Base-by-base conservation (phyloP, 2,888 invertebrate genomes). In the Pyrgus malvae region DNA sequence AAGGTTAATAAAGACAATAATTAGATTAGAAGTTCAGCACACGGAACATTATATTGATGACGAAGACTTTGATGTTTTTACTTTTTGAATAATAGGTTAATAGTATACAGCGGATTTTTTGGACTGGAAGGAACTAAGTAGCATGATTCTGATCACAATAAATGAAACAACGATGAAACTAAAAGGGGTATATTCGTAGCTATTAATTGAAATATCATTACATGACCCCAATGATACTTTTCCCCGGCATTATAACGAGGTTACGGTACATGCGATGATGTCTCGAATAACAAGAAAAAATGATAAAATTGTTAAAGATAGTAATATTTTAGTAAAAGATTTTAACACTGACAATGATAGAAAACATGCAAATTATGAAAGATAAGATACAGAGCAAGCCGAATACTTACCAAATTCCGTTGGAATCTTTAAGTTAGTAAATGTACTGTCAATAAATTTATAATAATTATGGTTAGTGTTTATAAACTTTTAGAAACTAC, bases 351-450 rank as follows among this genome's bases (percentile, higher is more conserved):
- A 54, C 6, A 40, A 54, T 48, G 48, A 48, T 33, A 19, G 17
- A 12, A 48, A 54, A 48, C 54, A 54, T 54, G 54, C 54, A 54
- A 21, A 46, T 29, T 25, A 54, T 33, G 53, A 33, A 46, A n/a
- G 14, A 40, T 49, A 33, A 55, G 33, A 48, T 56, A 48, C 45
- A 53, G 57, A 58, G 51, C 27, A 58, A 41, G 37, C 35, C 23
- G 61, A 64, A 67, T 55, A 76, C 78, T 78, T 70, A 78, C 75
- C 78, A 48, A 67, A 56, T 49, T 69, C 74, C 76, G 67, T 57
- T 33, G 58, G 59, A 57, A 27, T 63, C 50, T 58, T 46, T 41
- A 45, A 57, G 38, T 56, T 44, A 49, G 49, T 53, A 35, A 51
- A 48, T 48, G 21, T 11, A 46, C 23, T 45, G 31, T 53, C 46